Base-by-base conservation (phyloP, 2,113 vertebrate species). In the Lynx canadensis region DNA sequence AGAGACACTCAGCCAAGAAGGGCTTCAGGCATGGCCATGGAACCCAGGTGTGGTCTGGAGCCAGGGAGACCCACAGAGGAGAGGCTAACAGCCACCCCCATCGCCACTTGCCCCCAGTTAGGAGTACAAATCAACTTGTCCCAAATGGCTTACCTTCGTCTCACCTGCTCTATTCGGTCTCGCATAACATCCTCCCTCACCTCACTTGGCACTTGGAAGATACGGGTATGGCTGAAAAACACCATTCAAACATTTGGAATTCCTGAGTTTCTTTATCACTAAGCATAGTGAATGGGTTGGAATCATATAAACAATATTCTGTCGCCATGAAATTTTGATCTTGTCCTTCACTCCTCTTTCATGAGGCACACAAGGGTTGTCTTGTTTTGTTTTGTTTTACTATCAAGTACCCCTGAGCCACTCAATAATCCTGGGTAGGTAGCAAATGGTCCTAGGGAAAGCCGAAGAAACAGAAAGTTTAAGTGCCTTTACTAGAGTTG, bases 151-250 rank as follows among this genome's bases (percentile, higher is more conserved):
- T 92, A 98, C 98, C 95, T 74, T 1, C 83, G 97, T 29, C 93
- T 82, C 25, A 95, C 94, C 92, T 98, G 94, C 41, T 98, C 96
- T 93, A 98, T 94, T 19, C 96, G 83, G 1, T 98, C 97, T 29
- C 80, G 94, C 15, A 87, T 94, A 1, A 16, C 65, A 0, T 98
- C 48, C 0, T 94, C 91, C 29, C 86, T 96, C 13, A 80, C 5
- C 15, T 96, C 36, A 0, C 85, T 98, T 0, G 97, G 96, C 76
- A 96, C 83, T 14, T 85, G 95, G 82, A 98, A 97, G 86, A 98
- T 76, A 0, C 23, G 95, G n/a, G 96, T 98, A 21, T 98, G 97
- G 89, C 98, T 98, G 95, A 57, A 98, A 98, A 97, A 97, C 19
- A 65, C 3, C 50, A 3, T 12, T 7, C n/a, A 13, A 1, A 79